phyloP scores from a whole-genome alignment of 2,888 invertebrate species.

The Odontocerum albicorne region DNA sequence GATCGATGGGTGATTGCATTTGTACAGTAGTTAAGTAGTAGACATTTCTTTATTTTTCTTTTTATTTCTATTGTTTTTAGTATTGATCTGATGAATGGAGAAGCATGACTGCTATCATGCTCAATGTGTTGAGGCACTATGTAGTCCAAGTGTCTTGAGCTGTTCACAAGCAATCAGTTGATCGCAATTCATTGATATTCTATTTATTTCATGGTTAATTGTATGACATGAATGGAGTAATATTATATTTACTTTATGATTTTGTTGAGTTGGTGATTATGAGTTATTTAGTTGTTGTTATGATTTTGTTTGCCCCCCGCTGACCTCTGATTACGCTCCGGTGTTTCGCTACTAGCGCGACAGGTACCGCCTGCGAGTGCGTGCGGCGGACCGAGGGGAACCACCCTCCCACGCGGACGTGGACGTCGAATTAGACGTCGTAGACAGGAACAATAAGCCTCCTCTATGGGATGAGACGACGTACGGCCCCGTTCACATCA shows the following conservation, averaged over 20 bases:
- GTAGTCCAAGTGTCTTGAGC: slow-evolving; percentile 33
- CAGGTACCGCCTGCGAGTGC: slow-evolving; percentile 94
- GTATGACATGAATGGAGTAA: slow-evolving; percentile 28
- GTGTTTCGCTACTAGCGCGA: slow-evolving; percentile 82
- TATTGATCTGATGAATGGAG: slow-evolving; percentile 28
- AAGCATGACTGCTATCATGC: slow-evolving; percentile 27
- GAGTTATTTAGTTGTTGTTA: slow-evolving; percentile 56
- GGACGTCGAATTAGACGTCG: slow-evolving; percentile 97
- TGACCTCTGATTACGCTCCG: slow-evolving; percentile 74
- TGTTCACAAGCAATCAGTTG: slow-evolving; percentile 31
- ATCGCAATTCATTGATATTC: slow-evolving; percentile 32
- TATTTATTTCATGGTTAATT: slow-evolving; percentile 30
- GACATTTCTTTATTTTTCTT: slow-evolving; percentile 26
- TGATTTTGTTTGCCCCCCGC: slow-evolving; percentile 62
- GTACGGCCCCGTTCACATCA: slow-evolving; percentile 97
- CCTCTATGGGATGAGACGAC: slow-evolving; percentile 94
- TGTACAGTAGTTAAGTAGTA: slow-evolving; percentile 34
- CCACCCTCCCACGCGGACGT: slow-evolving; percentile 93
- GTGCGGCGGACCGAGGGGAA: slow-evolving; percentile 93
- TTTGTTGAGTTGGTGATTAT: slow-evolving; percentile 51
- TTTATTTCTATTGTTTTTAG: slow-evolving; percentile 21
- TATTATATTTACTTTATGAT: slow-evolving; percentile 45
- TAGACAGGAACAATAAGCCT: slow-evolving; percentile 98
- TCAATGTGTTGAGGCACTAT: slow-evolving; percentile 27
- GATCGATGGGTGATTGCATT: slow-evolving; percentile 31